Evolutionary conservation across 1,140 invertebrate genomes (phyloP).

Genomic region (Pseudomyrmex pallidus): DNA sequence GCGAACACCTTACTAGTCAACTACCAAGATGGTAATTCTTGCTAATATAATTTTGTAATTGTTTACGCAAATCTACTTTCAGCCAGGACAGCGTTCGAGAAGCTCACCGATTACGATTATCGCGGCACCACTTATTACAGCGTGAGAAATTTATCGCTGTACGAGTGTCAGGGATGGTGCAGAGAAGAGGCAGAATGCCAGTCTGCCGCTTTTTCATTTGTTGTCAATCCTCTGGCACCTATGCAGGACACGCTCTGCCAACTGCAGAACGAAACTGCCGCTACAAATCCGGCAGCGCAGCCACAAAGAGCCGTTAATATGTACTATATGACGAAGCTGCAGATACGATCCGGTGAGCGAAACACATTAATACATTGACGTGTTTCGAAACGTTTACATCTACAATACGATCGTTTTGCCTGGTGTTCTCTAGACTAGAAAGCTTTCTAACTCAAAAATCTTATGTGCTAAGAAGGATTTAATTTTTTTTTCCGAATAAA

Average conservation of each 20-base stretch:
- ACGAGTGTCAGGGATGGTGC: conserved; percentile 98
- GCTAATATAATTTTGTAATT: background rate
- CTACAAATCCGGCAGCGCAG: conserved; percentile 93
- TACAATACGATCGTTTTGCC: conserved; percentile 2
- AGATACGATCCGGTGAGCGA: conserved; percentile 91
- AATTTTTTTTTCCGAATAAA: no score
- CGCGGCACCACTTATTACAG: conserved; percentile 96
- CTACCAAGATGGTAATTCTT: background rate
- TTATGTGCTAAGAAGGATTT: no score
- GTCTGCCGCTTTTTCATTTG: conserved; percentile 96
- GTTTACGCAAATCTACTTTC: conserved; percentile 50
- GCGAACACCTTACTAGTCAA: no score
- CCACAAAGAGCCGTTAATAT: conserved; percentile 94
- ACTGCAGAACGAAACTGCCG: conserved; percentile 96
- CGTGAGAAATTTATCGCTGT: conserved; percentile 95
- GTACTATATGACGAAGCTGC: conserved; percentile 98
- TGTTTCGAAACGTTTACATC: no score
- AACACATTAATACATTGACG: background rate
- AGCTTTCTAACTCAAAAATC: no score
- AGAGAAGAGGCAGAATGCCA: conserved; percentile 95
- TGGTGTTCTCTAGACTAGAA: no score
- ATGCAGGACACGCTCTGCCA: conserved; percentile 96
- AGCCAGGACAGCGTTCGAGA: conserved; percentile 95
- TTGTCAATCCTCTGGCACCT: conserved; percentile 95
- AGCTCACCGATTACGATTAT: conserved; percentile 96